Base-by-base conservation (phyloP, 2,113 vertebrate genomes). In the Syngnathus floridae region DNA sequence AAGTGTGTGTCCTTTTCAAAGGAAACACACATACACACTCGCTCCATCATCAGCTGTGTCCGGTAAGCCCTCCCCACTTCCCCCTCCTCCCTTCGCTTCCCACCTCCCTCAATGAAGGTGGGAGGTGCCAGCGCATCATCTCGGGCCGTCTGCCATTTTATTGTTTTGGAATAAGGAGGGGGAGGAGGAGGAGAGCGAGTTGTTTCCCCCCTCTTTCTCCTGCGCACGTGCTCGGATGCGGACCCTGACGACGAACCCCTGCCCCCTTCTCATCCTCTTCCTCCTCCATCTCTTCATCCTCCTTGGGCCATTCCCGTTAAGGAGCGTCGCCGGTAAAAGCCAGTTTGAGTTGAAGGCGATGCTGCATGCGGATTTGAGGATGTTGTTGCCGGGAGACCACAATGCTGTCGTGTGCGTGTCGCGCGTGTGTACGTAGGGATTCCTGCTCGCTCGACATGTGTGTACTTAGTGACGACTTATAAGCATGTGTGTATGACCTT, bases 81-180 rank as follows among this genome's bases (percentile, higher is more conserved):
- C 13, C 74, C 75, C 43, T 37, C 63, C 66, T 64, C 46, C 52
- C 62, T 69, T 49, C 68, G 13, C 63, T 70, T 66, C 66, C 14
- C 58, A 69, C 16, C 66, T 70, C 74, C 63, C 62, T 72, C 22
- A 10, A 41, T 62, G 71, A 76, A 73, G 76, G 66, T 78, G 72
- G 59, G 69, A 74, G 66, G 71, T 58, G 26, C 31, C 66, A 22
- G 26, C 67, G 65, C 64, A 67, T 76, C 54, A 65, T 60, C 73
- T 78, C 21, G 26, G 26, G 76, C 77, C 62, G 74, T 54, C 73
- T 82, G 79, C 78, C 82, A 84, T 83, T 87, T 85, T 86, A 81
- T 83, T 84, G 78, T 86, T 84, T 77, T 73, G n/a, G 52, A 31
- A 54, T 51, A 21, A 21, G 16, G 17, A 11, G n/a, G 38, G 59